Conservation (phyloP, 1,140 invertebrate species). For the Ctenoplectra terminalis region DNA sequence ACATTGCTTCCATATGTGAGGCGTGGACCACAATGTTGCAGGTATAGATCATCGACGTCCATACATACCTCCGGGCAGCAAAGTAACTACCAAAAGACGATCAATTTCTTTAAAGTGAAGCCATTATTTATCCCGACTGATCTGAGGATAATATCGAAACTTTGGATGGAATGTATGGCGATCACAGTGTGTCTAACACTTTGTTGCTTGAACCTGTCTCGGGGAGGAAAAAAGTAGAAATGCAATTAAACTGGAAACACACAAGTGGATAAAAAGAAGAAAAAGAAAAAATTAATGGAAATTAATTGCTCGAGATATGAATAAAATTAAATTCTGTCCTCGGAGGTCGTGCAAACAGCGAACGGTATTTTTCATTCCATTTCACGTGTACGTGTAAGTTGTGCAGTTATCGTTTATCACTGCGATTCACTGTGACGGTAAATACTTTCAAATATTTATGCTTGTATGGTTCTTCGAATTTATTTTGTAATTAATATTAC, state of each 20-base stretch:
- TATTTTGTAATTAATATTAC: not conserved
- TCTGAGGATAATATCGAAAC: slow-evolving; percentile 22
- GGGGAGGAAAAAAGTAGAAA: not conserved
- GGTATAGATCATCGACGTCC: slow-evolving; percentile 28
- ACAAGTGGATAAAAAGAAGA: no score
- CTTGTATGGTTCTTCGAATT: not conserved
- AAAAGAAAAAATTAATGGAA: no score
- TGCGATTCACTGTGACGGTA: no score
- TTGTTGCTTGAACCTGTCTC: not conserved
- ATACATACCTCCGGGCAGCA: not conserved
- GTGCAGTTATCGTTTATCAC: not conserved
- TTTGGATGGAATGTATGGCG: slow-evolving; percentile 7
- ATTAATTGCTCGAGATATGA: not conserved
- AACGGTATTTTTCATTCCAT: not conserved
- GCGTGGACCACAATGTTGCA: slow-evolving; percentile 15
- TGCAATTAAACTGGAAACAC: no score
- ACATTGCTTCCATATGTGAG: no score
- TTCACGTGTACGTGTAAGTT: not conserved
- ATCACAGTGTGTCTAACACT: slow-evolving; percentile 1
- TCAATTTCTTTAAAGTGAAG: slow-evolving; percentile 15
- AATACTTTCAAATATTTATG: not conserved
- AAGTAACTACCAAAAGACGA: slow-evolving; percentile 14
- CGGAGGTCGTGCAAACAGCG: not conserved
- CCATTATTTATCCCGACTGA: slow-evolving; percentile 16
- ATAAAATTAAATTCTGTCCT: not conserved